Base-by-base conservation (phyloP, 2,888 invertebrate genomes). In the Conops quadrifasciatus region DNA sequence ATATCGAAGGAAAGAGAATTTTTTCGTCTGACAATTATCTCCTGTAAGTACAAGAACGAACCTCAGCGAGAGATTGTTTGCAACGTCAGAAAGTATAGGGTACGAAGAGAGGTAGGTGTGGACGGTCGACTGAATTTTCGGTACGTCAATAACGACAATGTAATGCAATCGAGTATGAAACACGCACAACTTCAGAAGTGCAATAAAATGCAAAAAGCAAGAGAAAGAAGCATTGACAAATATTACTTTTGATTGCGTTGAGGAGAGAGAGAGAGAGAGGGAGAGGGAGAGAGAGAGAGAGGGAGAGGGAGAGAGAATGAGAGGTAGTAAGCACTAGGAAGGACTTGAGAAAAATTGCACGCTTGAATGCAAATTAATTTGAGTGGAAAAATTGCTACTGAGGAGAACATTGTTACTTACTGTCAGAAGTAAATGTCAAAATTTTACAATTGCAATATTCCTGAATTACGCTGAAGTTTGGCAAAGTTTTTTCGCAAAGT, bases 341-440 rank as follows among this genome's bases (percentile, higher is more conserved):
- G 45, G 45, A 13, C 15, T 9, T 13, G 15, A 45, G 45, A 13
- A 11, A 49, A 63, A 24, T 67, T 24, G 47, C 49, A 67, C 59
- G 67, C 67, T 67, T 43, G 47, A 49, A 59, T 60, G 21, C 4
- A 47, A 67, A 60, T 67, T 67, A 67, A 67, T 67, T 67, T 67
- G 60, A 67, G 30, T 60, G 67, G 59, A 19, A 67, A 67, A 60
- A 67, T 66, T 43, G 30, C 9, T 36, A n/a, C n/a, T n/a, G n/a
- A n/a, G n/a, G n/a, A n/a, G n/a, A n/a, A n/a, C n/a, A n/a, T n/a
- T n/a, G n/a, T n/a, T n/a, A n/a, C n/a, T n/a, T n/a, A n/a, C n/a
- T 64, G 64, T 64, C 62, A 21, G 19, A n/a, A 62, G 62, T 26
- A 64, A 64, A 64, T 64, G 64, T 64, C 64, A 64, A 64, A 64